Conservation (phyloP, 2,797 vertebrate genomes). For the Rhynchotus rufescens region DNA sequence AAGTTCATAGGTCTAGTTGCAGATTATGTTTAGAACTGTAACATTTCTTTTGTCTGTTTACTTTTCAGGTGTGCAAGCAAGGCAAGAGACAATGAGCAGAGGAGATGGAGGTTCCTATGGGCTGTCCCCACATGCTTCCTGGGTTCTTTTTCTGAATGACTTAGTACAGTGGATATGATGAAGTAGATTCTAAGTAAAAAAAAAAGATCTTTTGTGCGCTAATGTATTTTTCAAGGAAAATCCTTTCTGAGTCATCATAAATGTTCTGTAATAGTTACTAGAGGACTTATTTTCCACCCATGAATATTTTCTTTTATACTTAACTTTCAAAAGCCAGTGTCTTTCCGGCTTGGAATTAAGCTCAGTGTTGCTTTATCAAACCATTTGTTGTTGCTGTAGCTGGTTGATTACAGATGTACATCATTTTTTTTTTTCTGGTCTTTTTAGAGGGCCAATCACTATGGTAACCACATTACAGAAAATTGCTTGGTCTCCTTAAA, state of each 20-base stretch:
- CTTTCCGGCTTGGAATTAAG: constrained; percentile 55
- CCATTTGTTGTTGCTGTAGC: constrained; percentile 55
- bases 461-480: constrained; percentile 79
- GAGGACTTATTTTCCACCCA: not conserved
- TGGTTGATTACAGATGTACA: constrained; percentile 68
- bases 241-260: constrained; percentile 28
- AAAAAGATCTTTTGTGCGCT: constrained; percentile 8
- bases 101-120: not conserved
- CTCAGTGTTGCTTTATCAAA: constrained; percentile 63
- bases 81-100: not conserved
- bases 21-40: not conserved
- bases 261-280: not conserved
- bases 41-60: not conserved
- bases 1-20: not conserved
- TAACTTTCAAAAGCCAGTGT: constrained; percentile 47
- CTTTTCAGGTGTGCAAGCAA: not conserved
- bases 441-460: constrained; percentile 76
- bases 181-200: not conserved
- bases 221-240: constrained; percentile 54
- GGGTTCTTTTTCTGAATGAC: not conserved
- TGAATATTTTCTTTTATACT: constrained; percentile 27
- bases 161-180: not conserved
- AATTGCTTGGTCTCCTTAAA: constrained; percentile 78
- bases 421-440: not conserved
- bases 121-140: not conserved